Percentiles rank a stretch among this genome's conserved stretches.
These are phyloP conservation scores for Erithacus rubecula DNA, from an alignment of 2,797 vertebrate species.

Conservation along the genomic window DNA sequence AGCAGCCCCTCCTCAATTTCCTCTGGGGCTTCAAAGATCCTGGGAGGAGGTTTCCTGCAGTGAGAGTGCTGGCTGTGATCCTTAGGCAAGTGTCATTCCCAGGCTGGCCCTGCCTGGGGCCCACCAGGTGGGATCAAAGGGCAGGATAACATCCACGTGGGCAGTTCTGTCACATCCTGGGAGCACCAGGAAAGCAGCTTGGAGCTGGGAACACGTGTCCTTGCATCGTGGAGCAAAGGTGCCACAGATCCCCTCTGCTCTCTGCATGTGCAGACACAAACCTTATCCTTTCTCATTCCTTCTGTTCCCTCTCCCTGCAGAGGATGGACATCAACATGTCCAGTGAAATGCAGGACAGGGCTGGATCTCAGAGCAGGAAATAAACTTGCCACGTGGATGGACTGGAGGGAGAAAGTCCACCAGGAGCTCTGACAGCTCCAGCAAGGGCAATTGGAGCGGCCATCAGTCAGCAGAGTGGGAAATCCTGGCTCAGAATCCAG, in stretches of 20 bases:
- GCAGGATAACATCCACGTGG: not conserved
- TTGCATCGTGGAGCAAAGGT: not conserved
- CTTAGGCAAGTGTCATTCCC: fast-evolving
- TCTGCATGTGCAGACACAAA: not conserved
- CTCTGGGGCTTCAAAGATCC: not conserved
- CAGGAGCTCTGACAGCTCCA: not conserved
- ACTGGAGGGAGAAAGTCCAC: not conserved
- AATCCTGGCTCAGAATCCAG: not conserved
- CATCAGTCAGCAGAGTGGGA: not conserved
- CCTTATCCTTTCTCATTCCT: not conserved
- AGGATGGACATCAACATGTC: not conserved
- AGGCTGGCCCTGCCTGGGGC: not conserved
- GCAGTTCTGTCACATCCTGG: fast-evolving
- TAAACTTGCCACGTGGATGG: not conserved
- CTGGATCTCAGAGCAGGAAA: not conserved
- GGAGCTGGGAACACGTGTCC: not conserved
- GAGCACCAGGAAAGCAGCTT: not conserved
- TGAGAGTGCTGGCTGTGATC: fast-evolving
- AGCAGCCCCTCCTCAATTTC: not conserved
- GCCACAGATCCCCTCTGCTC: fast-evolving
- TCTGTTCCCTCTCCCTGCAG: not conserved
- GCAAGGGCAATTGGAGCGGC: not conserved
- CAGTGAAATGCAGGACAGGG: not conserved
- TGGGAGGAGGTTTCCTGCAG: not conserved
- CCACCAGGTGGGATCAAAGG: not conserved